Conservation (phyloP, 2,888 invertebrate genomes). For the Melanostoma mellinum region DNA sequence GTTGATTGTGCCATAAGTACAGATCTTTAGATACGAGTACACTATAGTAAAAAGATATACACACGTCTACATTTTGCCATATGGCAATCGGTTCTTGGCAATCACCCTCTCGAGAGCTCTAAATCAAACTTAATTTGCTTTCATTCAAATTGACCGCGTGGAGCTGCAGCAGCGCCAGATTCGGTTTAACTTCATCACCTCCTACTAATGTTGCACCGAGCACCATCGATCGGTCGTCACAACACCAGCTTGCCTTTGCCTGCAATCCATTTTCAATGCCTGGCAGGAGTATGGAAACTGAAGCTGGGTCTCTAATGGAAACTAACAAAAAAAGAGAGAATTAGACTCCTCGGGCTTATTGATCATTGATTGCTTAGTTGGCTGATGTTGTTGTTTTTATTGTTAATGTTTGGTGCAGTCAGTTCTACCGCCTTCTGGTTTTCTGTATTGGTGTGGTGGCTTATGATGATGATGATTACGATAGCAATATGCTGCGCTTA, state of each 20-base stretch:
- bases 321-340: constrained; percentile 52
- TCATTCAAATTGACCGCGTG: constrained; percentile 61
- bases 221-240: constrained; percentile 3
- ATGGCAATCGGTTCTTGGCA: constrained; percentile 54
- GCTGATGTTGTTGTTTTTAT: constrained; percentile 44
- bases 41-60: background rate
- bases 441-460: constrained; percentile 37
- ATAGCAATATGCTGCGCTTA: constrained; percentile 37
- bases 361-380: constrained; percentile 69
- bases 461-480: constrained; percentile 28
- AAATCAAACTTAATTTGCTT: constrained; percentile 69
- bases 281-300: constrained; percentile 47
- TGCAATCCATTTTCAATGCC: constrained; percentile 25
- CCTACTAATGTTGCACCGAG: constrained; percentile 53
- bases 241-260: background rate
- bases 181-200: constrained; percentile 70
- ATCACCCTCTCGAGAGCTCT: constrained; percentile 51
- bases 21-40: constrained; percentile 15
- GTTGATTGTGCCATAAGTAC: constrained; percentile 48
- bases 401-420: constrained; percentile 13
- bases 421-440: constrained; percentile 19
- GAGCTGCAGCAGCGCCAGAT: constrained; percentile 33
- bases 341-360: constrained; percentile 71
- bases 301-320: constrained; percentile 38
- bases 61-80: constrained; percentile 38